These are phyloP conservation scores for Microtus richardsoni DNA, from an alignment of 2,113 vertebrate species.

Conservation along the genomic window DNA sequence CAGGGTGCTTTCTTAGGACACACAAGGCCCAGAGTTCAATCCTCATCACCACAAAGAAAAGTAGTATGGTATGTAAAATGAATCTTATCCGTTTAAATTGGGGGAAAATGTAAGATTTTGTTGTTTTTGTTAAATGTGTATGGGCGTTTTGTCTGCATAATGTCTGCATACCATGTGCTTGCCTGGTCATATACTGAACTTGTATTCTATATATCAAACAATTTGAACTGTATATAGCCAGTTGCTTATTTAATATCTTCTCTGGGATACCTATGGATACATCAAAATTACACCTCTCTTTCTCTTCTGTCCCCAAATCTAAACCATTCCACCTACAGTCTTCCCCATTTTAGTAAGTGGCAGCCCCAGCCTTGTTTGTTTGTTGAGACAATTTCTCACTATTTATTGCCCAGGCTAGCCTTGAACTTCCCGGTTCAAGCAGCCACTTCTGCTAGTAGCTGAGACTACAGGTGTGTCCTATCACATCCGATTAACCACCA, in stretches of 20 bases:
- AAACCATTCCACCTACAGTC: not conserved
- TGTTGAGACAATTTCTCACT: not conserved
- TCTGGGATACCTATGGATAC: not conserved
- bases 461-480: not conserved
- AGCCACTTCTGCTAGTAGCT: not conserved
- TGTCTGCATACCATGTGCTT: not conserved
- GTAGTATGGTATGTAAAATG: not conserved
- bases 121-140: not conserved
- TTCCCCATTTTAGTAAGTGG: not conserved
- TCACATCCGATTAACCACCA: not conserved
- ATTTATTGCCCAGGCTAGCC: not conserved
- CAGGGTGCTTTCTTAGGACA: not conserved
- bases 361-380: not conserved
- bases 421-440: not conserved
- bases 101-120: not conserved
- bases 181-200: not conserved
- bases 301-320: not conserved
- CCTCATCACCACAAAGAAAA: not conserved
- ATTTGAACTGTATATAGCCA: conserved; percentile 5
- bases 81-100: not conserved
- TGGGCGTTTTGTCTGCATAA: not conserved
- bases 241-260: not conserved
- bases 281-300: not conserved
- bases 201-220: not conserved
- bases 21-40: not conserved